Percentiles rank a stretch among this genome's conserved stretches.
phyloP scores from a whole-genome alignment of 2,888 invertebrate genomes.

The Aleiodes testaceus region DNA sequence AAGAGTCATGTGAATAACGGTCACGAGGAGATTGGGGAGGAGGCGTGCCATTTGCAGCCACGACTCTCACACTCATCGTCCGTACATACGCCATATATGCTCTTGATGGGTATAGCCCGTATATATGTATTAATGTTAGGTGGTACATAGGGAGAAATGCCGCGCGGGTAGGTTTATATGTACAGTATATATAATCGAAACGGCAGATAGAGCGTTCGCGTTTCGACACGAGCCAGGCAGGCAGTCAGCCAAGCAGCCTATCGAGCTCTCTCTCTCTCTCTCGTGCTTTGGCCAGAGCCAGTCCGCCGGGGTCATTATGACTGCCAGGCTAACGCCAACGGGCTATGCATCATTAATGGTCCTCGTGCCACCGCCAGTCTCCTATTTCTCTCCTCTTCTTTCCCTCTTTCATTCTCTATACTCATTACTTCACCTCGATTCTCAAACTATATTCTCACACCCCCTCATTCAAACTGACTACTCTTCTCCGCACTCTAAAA shows the following conservation, averaged over 20 bases:
- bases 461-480: too few species aligned
- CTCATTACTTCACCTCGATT: neutral
- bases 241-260: slow-evolving; percentile 50
- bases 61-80: slow-evolving; percentile 1
- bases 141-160: neutral
- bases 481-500: neutral
- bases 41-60: neutral
- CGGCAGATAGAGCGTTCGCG: slow-evolving; percentile 7
- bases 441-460: too few species aligned
- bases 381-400: slow-evolving; percentile 27
- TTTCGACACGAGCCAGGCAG: slow-evolving; percentile 14
- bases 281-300: slow-evolving; percentile 54
- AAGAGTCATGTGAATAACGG: neutral
- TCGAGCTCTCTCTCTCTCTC: slow-evolving; percentile 40
- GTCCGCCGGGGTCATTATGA: slow-evolving; percentile 65
- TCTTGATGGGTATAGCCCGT: neutral
- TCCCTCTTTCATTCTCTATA: slow-evolving; percentile 43
- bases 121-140: neutral
- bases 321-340: slow-evolving; percentile 63
- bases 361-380: slow-evolving; percentile 58
- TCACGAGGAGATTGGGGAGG: neutral
- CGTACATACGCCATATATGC: neutral
- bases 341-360: slow-evolving; percentile 66
- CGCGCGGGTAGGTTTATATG: slow-evolving; percentile 11
- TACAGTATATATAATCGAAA: slow-evolving; percentile 8